Evolutionary conservation across 2,888 invertebrate genomes (phyloP).

Genomic region (Melinaea marsaeus): DNA sequence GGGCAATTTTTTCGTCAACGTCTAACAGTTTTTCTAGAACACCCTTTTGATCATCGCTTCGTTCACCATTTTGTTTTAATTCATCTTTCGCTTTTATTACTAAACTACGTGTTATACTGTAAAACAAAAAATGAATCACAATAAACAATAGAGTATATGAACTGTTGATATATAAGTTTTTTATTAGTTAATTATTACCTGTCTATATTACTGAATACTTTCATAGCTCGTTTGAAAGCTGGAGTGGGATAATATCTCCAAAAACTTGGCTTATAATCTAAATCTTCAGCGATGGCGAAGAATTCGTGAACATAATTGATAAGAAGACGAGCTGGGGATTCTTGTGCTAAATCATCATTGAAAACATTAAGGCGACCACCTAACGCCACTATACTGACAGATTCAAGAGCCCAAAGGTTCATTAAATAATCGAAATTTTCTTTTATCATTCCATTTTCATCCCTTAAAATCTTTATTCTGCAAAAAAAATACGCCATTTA

Average conservation of each 20-base stretch:
- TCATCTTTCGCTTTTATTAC: constrained; percentile 34
- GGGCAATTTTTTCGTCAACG: constrained; percentile 76
- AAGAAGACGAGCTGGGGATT: constrained; percentile 47
- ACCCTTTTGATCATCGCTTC: constrained; percentile 57
- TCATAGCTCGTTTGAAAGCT: constrained; percentile 49
- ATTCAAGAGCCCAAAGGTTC: constrained; percentile 81
- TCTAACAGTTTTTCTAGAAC: constrained; percentile 79
- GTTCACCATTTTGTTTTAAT: constrained; percentile 32
- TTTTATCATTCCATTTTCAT: constrained; percentile 38
- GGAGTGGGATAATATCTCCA: constrained; percentile 51
- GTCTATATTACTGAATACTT: constrained; percentile 49
- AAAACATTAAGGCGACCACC: constrained; percentile 55
- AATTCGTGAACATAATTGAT: constrained; percentile 51
- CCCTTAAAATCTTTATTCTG: constrained; percentile 3
- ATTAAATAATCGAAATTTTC: constrained; percentile 42
- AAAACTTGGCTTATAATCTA: constrained; percentile 52
- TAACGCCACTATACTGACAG: constrained; percentile 53
- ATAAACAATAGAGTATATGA: neutral
- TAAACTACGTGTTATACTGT: constrained; percentile 1
- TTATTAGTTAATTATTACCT: constrained; percentile 36
- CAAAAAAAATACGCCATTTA: neutral
- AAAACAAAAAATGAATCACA: constrained; percentile 14
- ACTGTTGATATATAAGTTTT: constrained; percentile 16
- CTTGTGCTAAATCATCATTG: constrained; percentile 43
- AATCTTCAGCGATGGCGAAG: constrained; percentile 39